Conservation (phyloP, 2,113 vertebrate species). For the Eudyptes chrysolophus region DNA sequence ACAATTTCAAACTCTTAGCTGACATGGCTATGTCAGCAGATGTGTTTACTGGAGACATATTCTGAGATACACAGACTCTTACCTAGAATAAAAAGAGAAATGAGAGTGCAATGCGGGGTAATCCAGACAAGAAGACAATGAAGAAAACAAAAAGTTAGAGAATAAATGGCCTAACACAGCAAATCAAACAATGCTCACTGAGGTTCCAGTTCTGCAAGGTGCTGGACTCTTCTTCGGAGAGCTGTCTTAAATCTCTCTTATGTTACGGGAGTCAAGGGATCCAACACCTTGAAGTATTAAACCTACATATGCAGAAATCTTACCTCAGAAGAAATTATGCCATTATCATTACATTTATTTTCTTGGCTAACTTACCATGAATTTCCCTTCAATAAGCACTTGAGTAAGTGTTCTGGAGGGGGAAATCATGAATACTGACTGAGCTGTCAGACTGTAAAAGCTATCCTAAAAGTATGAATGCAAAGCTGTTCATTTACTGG, state of each 20-base stretch:
- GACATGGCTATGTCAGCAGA: not conserved
- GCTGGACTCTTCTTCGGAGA: not conserved
- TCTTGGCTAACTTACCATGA: not conserved
- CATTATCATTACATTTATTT: not conserved
- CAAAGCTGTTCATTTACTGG: not conserved
- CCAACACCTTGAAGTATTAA: not conserved
- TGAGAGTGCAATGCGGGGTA: not conserved
- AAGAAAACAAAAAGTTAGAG: not conserved
- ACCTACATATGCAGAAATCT: not conserved
- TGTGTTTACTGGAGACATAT: not conserved
- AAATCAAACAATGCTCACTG: not conserved
- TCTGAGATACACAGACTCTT: not conserved
- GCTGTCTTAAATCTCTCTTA: not conserved
- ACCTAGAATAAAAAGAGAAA: not conserved
- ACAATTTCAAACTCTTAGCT: not conserved
- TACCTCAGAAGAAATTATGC: not conserved
- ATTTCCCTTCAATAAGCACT: slow-evolving; percentile 1
- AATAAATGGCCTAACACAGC: not conserved
- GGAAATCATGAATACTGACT: not conserved
- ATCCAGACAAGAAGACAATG: not conserved
- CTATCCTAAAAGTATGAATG: not conserved
- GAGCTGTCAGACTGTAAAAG: slow-evolving; percentile 3
- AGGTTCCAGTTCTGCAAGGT: not conserved
- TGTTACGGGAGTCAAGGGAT: not conserved
- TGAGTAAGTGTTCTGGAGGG: not conserved